A percentile compares a stretch with the other conserved stretches of the same genome.
Conservation (phyloP, 2,888 invertebrate genomes). For the Xiphydria camelus region DNA sequence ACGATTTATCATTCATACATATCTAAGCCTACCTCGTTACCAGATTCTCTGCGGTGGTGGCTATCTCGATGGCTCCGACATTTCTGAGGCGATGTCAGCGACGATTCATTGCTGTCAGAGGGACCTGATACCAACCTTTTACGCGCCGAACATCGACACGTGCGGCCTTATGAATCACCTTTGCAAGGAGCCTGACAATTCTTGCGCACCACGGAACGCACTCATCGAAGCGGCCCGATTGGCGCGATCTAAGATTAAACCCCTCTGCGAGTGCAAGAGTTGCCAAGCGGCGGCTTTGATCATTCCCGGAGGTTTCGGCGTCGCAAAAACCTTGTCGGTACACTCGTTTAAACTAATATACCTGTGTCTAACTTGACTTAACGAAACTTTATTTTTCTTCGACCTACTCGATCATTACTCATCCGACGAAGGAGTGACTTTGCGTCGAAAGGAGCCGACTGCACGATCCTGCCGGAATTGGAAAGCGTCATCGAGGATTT, state of each 20-base stretch:
- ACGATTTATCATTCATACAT: too few species aligned
- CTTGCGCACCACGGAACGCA: constrained; percentile 53
- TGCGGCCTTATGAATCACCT: constrained; percentile 35
- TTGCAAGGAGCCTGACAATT: constrained; percentile 28
- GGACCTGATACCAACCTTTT: constrained; percentile 34
- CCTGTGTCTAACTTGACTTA: not conserved
- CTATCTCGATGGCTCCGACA: constrained; percentile 62
- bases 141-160: constrained; percentile 38
- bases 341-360: not conserved
- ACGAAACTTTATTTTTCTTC: not conserved
- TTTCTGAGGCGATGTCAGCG: constrained; percentile 61
- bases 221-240: constrained; percentile 62
- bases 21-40: too few species aligned
- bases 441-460: constrained; percentile 58
- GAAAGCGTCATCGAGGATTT: constrained; percentile 59
- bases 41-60: constrained; percentile 62
- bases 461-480: constrained; percentile 58
- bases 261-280: constrained; percentile 54
- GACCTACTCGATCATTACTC: too few species aligned
- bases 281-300: constrained; percentile 59
- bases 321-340: constrained; percentile 62
- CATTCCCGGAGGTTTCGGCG: constrained; percentile 65
- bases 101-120: constrained; percentile 35
- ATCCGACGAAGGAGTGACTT: constrained; percentile 63
- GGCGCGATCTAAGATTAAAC: constrained; percentile 56